Evolutionary conservation across 2,797 vertebrate genomes (phyloP).

Genomic region (Hippopotamyrus pictus): DNA sequence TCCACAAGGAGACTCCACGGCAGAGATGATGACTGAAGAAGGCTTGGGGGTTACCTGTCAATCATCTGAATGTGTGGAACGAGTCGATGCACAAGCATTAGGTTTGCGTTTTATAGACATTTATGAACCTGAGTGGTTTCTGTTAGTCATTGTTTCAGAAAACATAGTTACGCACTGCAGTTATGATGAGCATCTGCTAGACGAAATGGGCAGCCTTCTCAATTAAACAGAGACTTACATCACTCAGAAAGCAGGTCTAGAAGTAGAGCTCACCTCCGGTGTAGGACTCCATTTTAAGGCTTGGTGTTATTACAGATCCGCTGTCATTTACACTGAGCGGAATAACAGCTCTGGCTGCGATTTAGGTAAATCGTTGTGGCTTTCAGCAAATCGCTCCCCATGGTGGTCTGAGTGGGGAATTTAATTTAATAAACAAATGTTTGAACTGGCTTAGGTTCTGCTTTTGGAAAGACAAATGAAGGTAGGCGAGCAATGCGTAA

Average conservation of each 20-base stretch:
- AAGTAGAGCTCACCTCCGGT: background rate
- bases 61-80: background rate
- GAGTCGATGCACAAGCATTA: background rate
- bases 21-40: background rate
- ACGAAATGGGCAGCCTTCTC: background rate
- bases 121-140: background rate
- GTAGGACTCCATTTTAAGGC: background rate
- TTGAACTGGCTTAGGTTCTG: background rate
- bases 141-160: background rate
- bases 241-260: background rate
- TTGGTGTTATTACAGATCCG: background rate
- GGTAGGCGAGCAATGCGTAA: background rate
- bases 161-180: background rate
- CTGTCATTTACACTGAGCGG: background rate
- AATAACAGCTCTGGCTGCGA: background rate
- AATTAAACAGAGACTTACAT: background rate
- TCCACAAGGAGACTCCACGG: background rate
- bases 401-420: slow-evolving; percentile 18
- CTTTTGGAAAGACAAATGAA: background rate
- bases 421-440: slow-evolving; percentile 19
- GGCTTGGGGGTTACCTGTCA: background rate
- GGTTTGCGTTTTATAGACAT: background rate
- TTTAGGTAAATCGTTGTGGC: slow-evolving; percentile 9
- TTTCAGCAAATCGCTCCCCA: slow-evolving; percentile 7
- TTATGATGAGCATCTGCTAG: background rate